A percentile compares a stretch with the other conserved stretches of the same genome.
These are phyloP conservation scores for Phylloscopus whistleri DNA, from an alignment of 2,113 vertebrate species.

Conservation along the genomic window DNA sequence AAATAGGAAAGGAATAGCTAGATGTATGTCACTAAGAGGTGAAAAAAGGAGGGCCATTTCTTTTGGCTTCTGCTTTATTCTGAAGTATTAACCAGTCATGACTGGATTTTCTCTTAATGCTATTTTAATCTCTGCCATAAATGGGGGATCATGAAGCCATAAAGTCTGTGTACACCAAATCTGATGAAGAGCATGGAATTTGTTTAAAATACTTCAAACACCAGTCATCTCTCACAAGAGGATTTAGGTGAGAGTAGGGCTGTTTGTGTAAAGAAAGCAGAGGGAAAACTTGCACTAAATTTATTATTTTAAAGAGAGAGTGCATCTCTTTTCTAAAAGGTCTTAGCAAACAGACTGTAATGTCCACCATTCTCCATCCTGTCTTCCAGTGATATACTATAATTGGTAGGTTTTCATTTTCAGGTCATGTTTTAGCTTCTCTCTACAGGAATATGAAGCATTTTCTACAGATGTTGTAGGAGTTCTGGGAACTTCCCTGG, in stretches of 20 bases:
- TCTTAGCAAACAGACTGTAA: neutral
- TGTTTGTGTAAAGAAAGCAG: neutral
- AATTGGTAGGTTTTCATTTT: neutral
- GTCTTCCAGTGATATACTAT: neutral
- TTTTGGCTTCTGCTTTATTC: neutral
- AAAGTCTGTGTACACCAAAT: neutral
- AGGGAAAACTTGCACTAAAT: neutral
- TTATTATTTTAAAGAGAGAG: neutral
- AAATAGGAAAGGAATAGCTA: neutral
- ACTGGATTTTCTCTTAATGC: neutral
- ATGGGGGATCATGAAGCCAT: neutral
- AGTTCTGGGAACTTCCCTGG: neutral
- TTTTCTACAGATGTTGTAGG: neutral
- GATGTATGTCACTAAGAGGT: neutral
- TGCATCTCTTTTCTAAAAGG: neutral
- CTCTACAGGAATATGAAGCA: neutral
- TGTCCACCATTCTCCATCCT: neutral
- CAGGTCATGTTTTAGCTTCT: neutral
- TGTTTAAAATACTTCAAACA: constrained; percentile 27
- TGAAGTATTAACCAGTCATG: neutral
- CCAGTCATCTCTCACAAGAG: neutral
- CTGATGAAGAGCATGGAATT: constrained; percentile 15
- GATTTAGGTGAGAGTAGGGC: neutral
- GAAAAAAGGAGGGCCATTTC: neutral
- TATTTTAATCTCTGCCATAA: neutral